These are phyloP conservation scores for Eurosta solidaginis DNA, from an alignment of 1,140 invertebrate species.

Conservation along the genomic window DNA sequence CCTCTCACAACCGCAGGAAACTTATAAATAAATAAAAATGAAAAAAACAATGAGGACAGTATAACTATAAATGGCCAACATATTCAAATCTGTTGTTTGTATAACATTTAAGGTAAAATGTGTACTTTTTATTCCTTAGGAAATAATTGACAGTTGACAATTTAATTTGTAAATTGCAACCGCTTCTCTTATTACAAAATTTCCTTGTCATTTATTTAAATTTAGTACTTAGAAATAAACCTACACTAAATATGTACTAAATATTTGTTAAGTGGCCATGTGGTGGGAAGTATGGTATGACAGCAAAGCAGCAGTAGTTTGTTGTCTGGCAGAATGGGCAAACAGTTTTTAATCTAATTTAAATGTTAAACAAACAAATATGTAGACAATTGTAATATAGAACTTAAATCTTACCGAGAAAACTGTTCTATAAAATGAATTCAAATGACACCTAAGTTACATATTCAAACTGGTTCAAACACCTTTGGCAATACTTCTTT, in stretches of 20 bases:
- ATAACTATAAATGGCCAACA: too few species aligned
- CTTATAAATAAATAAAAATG: too few species aligned
- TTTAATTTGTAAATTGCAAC: background rate
- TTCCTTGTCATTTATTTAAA: background rate
- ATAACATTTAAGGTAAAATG: background rate
- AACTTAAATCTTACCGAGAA: too few species aligned
- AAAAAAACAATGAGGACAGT: too few species aligned
- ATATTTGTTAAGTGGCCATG: background rate
- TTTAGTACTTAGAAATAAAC: slow-evolving; percentile 1
- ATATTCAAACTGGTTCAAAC: background rate
- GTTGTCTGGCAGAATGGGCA: background rate
- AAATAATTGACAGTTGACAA: background rate
- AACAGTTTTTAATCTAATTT: background rate
- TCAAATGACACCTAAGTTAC: background rate
- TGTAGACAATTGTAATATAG: background rate
- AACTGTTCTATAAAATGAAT: background rate
- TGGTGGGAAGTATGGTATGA: background rate
- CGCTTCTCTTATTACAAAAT: background rate
- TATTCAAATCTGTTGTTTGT: too few species aligned
- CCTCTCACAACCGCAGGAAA: too few species aligned
- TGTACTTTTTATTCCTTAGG: background rate
- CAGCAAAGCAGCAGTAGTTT: background rate
- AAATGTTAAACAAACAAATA: background rate
- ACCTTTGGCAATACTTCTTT: background rate
- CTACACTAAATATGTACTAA: background rate